Conservation (phyloP, 2,113 vertebrate species). For the Hoplias malabaricus region DNA sequence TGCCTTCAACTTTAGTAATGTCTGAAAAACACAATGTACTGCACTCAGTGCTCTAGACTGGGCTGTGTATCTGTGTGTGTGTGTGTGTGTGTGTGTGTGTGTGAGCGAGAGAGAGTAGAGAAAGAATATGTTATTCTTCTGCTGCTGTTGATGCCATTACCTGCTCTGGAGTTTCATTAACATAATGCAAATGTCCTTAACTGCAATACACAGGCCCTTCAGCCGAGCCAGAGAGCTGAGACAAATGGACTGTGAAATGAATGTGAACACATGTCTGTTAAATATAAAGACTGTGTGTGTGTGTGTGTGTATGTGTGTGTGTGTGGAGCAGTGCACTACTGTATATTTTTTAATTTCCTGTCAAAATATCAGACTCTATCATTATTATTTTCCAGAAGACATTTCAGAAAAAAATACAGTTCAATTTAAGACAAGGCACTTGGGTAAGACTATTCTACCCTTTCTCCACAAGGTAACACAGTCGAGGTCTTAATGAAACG, state of each 20-base stretch:
- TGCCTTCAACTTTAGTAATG: no score
- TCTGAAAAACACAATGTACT: not conserved
- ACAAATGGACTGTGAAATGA: slow-evolving; percentile 43
- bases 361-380: no score
- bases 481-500: no score
- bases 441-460: no score
- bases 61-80: not conserved
- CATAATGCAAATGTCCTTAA: slow-evolving; percentile 50
- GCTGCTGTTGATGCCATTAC: slow-evolving; percentile 41
- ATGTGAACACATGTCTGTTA: slow-evolving; percentile 34
- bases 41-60: not conserved
- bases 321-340: not conserved
- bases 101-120: no score
- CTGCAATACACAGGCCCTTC: slow-evolving; percentile 29
- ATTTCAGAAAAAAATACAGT: no score
- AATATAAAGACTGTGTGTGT: not conserved
- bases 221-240: slow-evolving; percentile 15
- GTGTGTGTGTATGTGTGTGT: not conserved
- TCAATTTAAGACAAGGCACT: no score
- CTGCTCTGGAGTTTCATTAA: slow-evolving; percentile 29
- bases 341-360: no score
- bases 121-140: not conserved
- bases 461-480: no score
- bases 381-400: no score
- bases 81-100: not conserved